Evolutionary conservation across 1,140 invertebrate species (phyloP), one percentile per base, ranked within the genome.

Genomic region (Drosophila pseudoananassae): DNA sequence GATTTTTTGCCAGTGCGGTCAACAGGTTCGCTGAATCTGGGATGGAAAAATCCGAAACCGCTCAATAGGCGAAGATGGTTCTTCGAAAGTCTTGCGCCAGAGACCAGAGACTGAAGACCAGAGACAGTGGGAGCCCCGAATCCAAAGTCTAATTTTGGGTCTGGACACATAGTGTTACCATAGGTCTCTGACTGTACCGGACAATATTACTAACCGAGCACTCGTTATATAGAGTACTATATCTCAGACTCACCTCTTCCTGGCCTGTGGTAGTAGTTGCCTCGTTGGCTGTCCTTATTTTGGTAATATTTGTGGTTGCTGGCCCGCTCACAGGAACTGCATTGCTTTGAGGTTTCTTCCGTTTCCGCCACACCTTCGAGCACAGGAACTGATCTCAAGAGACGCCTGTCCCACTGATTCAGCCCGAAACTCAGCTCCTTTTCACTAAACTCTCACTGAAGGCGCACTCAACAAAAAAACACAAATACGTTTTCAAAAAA

Each of bases 41-140:
- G 47, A 20, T 29, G 64, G 83, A 76, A 78, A 85, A 75, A 88
- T 78, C 82, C 81, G 78, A 87, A 85, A 82, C 81, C 73, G 73
- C 81, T 85, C 81, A 87, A 87, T 85, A 87, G 87, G 81, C 81
- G 69, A 81, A 75, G 77, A 72, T 68, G 55, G 65, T 57, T 60
- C 53, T 36, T n/a, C 33, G 33, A 70, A 59, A 58, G 57, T 36
- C 10, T 36, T 36, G 8, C 7, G 31, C 31, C 31, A 12, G 31
- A 33, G 10, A 3, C 9, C 5, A 27, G 25, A 27, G 25, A 27
- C 33, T n/a, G 10, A 12, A 36, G 33, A 36, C 3, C 3, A 4
- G 10, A n/a, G 3, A 12, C 33, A 27, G 4, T 6, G 25, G 25
- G 25, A 4, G 25, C 4, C 6, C 4, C 25, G 25, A 27, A 27